Base-by-base conservation (phyloP, 1,140 invertebrate species). In the Eriocheir sinensis region DNA sequence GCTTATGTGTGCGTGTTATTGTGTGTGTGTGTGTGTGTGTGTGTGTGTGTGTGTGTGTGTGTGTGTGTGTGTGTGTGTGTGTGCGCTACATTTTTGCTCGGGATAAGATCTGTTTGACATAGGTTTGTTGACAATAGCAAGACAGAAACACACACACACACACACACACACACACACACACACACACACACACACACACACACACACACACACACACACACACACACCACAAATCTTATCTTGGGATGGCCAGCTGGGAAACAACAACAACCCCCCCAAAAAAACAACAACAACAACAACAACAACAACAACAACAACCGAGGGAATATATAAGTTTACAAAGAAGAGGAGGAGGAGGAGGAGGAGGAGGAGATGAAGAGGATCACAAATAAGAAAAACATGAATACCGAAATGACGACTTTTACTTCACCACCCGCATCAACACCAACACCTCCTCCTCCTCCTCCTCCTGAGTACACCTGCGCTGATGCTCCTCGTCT, bases 1-100 rank as follows among this genome's bases (percentile, higher is more conserved):
- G 2, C 27, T 21, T 6, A n/a, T 21, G 12, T 72, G 21, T 72
- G 0, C 6, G 8, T 21, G 4, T 72, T 21, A n/a, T 21, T 72
- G 60, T 72, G 60, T 72, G 60, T 72, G 60, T 72, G 60, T 72
- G 60, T 72, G 60, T 72, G 60, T 72, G 60, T 72, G 60, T 72
- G 60, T 72, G 27, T 72, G 60, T 72, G 60, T 72, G 60, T 72
- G 60, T 72, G 60, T 72, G 60, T 72, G 60, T 72, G 53, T 60
- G 53, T 60, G 53, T 60, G 53, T 60, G 53, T 60, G 53, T 60
- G 53, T 60, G 53, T 60, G 53, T 60, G 53, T 60, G 53, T 60
- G 53, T 60, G 53, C 17, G 41, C n/a, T 88, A 17, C 36, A 8
- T 40, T 4, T 40, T 32, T 40, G 38, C 36, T n/a, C n/a, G n/a